phyloP scores from a whole-genome alignment of 2,888 invertebrate species.

The Stramonita haemastoma region DNA sequence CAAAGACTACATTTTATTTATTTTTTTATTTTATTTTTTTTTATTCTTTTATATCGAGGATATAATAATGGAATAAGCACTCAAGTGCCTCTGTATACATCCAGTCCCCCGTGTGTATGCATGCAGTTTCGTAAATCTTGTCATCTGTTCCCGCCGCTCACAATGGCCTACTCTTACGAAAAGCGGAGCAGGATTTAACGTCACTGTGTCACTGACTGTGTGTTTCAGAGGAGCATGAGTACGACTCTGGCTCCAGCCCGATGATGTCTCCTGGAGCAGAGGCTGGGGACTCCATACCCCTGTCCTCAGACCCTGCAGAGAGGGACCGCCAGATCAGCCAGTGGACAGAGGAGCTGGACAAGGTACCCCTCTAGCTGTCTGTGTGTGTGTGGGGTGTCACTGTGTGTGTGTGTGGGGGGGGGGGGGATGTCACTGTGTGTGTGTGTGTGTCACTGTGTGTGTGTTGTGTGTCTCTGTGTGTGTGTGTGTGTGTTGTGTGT shows the following conservation, averaged over 20 bases:
- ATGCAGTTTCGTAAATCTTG: no score
- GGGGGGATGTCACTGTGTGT: neutral
- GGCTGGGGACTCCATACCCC: constrained; percentile 1
- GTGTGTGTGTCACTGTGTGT: neutral
- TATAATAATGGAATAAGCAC: no score
- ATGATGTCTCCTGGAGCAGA: constrained; percentile 11
- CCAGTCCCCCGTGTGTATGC: no score
- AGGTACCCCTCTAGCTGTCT: constrained; percentile 74
- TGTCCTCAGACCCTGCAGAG: constrained; percentile 51
- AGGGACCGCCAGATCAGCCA: constrained; percentile 80
- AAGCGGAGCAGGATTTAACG: no score
- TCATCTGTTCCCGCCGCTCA: no score
- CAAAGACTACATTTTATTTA: no score
- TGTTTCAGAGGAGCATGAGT: constrained; percentile 30
- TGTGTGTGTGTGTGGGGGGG: neutral
- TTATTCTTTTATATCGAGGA: no score
- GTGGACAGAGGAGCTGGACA: constrained; percentile 87
- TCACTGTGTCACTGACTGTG: neutral
- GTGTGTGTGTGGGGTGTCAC: neutral
- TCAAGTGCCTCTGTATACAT: no score
- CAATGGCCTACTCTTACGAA: no score
- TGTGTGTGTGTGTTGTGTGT: neutral
- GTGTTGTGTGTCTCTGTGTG: neutral
- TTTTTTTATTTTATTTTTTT: no score
- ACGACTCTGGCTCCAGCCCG: constrained; percentile 29